Evolutionary conservation across 1,140 invertebrate genomes (phyloP).

Genomic region (Drosophila carrolli): DNA sequence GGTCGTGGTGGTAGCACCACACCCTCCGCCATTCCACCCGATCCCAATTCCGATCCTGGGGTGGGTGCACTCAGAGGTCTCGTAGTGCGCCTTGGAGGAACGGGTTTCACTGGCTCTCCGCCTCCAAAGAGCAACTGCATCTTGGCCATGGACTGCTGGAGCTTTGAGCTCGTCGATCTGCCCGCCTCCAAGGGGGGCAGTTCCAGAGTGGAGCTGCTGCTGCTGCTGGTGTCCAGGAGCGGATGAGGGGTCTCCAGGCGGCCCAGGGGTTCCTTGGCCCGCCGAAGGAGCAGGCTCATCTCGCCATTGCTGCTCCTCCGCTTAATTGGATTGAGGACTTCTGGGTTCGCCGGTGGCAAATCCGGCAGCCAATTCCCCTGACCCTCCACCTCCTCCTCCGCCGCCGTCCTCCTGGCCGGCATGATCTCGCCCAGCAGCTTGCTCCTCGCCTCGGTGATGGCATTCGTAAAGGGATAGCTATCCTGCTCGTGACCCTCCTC

Average conservation of each 20-base stretch:
- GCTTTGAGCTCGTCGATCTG: neutral
- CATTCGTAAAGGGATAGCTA: slow-evolving; percentile 65
- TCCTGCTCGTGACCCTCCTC: slow-evolving; percentile 28
- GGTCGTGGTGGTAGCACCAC: slow-evolving; percentile 12
- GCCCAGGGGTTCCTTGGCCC: slow-evolving; percentile 19
- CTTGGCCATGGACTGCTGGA: slow-evolving; percentile 64
- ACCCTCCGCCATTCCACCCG: neutral
- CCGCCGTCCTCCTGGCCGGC: neutral
- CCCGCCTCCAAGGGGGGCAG: too few species aligned
- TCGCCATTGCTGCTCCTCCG: slow-evolving; percentile 30
- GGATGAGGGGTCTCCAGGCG: neutral
- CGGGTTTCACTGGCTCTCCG: neutral
- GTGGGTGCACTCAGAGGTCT: slow-evolving; percentile 59
- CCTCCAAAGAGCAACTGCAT: slow-evolving; percentile 70
- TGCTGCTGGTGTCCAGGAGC: slow-evolving; percentile 27
- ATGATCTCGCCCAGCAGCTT: slow-evolving; percentile 41
- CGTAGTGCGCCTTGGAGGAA: neutral
- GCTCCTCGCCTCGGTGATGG: slow-evolving; percentile 49
- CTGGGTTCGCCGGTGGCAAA: slow-evolving; percentile 6
- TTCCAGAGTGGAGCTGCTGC: slow-evolving; percentile 6
- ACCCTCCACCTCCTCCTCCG: too few species aligned
- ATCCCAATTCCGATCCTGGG: neutral
- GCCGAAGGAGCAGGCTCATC: slow-evolving; percentile 12
- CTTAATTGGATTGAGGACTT: neutral
- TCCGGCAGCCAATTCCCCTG: neutral